Evolutionary conservation across 1,140 invertebrate genomes (phyloP), one percentile per base, ranked within the genome.

Genomic region (Spodoptera frugiperda): DNA sequence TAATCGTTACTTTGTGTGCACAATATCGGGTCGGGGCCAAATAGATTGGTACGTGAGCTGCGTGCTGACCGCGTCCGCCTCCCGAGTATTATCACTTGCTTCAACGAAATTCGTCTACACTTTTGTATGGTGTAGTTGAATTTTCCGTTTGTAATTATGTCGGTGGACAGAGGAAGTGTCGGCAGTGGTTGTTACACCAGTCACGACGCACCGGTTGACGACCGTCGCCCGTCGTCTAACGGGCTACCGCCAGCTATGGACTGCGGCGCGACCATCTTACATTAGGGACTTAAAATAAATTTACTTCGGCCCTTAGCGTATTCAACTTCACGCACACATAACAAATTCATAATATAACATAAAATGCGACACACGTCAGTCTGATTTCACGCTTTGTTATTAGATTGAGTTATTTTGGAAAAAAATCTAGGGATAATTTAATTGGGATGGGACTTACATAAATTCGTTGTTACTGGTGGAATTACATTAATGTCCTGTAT

Each of bases 91-190:
- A 80, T 73, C 61, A 70, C 70, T 79, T 39, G 82, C n/a, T 87
- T 88, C 85, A 85, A 84, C 79, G 84, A 89, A 91, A 84, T 90
- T 89, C 81, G 85, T 89, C 83, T 87, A 83, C 82, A 76, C 80
- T 89, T 85, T 77, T 84, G 84, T 87, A 89, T 86, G 82, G 84
- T 89, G 86, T 86, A 86, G 85, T 90, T 89, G 87, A 89, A 87
- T 93, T 92, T 91, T 93, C 87, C 89, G 87, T 87, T 88, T 91
- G 89, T 93, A 91, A 93, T 93, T 90, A 90, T 90, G 83, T 83
- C 84, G 85, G 82, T 76, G 67, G 79, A 79, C 83, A 89, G 83
- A 91, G 91, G 91, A 93, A 92, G 90, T 90, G 87, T 86, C 78
- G 75, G 78, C 77, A 57, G 49, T 85, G 80, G 85, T 93, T 92